These are phyloP conservation scores for Drosophila setosimentum DNA, from an alignment of 2,888 invertebrate genomes.

Conservation along the genomic window DNA sequence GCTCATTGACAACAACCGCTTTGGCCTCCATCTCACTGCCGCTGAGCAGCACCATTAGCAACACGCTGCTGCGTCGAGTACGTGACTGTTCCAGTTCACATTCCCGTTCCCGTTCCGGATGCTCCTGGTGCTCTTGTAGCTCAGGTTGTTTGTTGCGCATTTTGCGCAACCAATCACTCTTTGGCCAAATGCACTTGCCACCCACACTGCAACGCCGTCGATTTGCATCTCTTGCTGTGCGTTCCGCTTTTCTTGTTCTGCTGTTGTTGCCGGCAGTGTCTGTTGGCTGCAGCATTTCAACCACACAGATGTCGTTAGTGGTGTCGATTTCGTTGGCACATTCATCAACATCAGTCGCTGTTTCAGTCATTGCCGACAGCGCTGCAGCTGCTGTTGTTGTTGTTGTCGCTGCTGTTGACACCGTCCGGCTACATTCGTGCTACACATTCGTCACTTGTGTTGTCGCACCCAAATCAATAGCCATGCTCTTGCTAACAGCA, in stretches of 20 bases:
- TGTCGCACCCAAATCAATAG: slow-evolving; percentile 78
- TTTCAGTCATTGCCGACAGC: slow-evolving; percentile 42
- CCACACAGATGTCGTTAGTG: slow-evolving; percentile 72
- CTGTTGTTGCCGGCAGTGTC: slow-evolving; percentile 36
- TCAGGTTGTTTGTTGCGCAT: slow-evolving; percentile 54
- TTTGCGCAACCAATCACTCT: slow-evolving; percentile 73
- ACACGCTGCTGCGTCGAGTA: slow-evolving; percentile 62
- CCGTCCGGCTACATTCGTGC: slow-evolving; percentile 78
- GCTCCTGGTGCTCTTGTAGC: slow-evolving; percentile 14
- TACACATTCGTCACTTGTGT: slow-evolving; percentile 86
- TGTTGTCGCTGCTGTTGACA: slow-evolving; percentile 49
- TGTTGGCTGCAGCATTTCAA: slow-evolving; percentile 61
- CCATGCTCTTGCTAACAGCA: slow-evolving; percentile 77
- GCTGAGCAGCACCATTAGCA: slow-evolving; percentile 69
- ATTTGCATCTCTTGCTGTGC: neutral
- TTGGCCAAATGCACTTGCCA: slow-evolving; percentile 70
- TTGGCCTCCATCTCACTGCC: slow-evolving; percentile 71
- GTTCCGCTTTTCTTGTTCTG: neutral
- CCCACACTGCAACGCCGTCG: slow-evolving; percentile 66
- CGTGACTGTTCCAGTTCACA: slow-evolving; percentile 13
- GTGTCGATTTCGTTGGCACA: slow-evolving; percentile 51
- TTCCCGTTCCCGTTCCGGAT: slow-evolving; percentile 23
- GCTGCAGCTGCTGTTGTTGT: slow-evolving; percentile 25
- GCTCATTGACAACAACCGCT: slow-evolving; percentile 69
- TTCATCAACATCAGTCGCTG: slow-evolving; percentile 66